Conservation (phyloP, 2,888 invertebrate species). For the Pachymerium ferrugineum region DNA sequence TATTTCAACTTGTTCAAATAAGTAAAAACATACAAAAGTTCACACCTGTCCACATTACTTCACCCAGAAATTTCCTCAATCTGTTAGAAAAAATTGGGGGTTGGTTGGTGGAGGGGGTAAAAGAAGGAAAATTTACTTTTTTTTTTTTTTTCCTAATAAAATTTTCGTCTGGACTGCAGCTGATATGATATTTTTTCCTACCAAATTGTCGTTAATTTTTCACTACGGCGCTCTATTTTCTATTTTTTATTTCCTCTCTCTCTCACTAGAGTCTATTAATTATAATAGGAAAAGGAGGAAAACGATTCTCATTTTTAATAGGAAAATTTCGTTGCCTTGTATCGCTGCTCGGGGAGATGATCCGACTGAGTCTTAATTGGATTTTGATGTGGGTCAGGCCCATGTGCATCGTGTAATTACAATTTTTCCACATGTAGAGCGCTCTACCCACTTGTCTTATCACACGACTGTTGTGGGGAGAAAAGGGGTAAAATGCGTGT, state of each 20-base stretch:
- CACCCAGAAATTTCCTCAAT: too few relatives aligned
- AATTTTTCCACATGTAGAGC: not conserved
- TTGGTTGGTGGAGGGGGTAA: too few relatives aligned
- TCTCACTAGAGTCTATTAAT: constrained; percentile 21
- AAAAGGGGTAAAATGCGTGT: not conserved
- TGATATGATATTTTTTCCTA: constrained; percentile 24
- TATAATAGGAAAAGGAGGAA: constrained; percentile 9
- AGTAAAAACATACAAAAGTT: not conserved
- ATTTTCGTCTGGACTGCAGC: constrained; percentile 19
- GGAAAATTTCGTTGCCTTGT: constrained; percentile 5
- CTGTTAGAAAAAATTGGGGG: too few relatives aligned
- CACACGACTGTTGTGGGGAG: not conserved
- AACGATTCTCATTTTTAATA: constrained; percentile 27
- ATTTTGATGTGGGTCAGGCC: constrained; percentile 25
- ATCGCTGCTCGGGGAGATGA: not conserved
- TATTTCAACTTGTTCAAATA: not conserved
- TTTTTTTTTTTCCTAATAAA: too few relatives aligned
- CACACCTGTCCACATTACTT: too few relatives aligned
- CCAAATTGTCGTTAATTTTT: constrained; percentile 11
- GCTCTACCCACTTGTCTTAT: not conserved
- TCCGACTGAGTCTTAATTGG: constrained; percentile 22
- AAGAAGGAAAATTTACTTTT: too few relatives aligned
- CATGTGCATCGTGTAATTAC: constrained; percentile 22
- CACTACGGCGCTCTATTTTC: constrained; percentile 11
- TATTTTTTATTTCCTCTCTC: constrained; percentile 10